phyloP scores from a whole-genome alignment of 2,113 vertebrate genomes.

The Megalops atlanticus region DNA sequence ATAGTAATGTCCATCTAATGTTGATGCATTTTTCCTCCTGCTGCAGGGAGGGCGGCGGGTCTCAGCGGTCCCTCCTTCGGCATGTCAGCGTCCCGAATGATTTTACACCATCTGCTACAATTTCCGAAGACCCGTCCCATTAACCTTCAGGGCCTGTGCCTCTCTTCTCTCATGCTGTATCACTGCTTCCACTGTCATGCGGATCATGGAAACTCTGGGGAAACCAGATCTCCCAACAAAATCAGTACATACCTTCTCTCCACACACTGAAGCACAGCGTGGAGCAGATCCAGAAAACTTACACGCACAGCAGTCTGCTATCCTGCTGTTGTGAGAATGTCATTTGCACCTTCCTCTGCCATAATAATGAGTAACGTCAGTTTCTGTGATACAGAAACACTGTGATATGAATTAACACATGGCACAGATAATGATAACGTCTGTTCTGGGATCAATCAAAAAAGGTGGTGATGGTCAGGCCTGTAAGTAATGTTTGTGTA shows the following conservation, averaged over 20 bases:
- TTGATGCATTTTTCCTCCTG: neutral
- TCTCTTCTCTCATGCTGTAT: slow-evolving; percentile 22
- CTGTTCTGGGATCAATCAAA: no score
- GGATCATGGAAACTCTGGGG: neutral
- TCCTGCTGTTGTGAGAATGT: no score
- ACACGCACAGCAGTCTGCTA: no score
- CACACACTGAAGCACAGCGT: neutral
- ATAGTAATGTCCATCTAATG: neutral
- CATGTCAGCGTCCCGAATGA: slow-evolving; percentile 7
- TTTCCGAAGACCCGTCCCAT: neutral
- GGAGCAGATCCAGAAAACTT: neutral
- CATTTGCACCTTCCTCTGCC: no score
- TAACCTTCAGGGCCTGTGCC: neutral
- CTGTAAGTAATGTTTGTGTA: neutral
- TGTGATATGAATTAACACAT: no score
- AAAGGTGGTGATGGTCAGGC: neutral
- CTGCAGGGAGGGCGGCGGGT: neutral
- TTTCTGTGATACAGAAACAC: no score
- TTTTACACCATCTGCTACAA: neutral
- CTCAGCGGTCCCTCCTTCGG: slow-evolving; percentile 4
- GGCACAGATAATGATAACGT: no score
- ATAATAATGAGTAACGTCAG: no score
- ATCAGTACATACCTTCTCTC: neutral
- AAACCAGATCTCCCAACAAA: slow-evolving; percentile 12
- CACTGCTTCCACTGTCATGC: neutral